These are phyloP conservation scores for Poeciliopsis retropinna DNA, from an alignment of 2,113 vertebrate species.

Conservation along the genomic window DNA sequence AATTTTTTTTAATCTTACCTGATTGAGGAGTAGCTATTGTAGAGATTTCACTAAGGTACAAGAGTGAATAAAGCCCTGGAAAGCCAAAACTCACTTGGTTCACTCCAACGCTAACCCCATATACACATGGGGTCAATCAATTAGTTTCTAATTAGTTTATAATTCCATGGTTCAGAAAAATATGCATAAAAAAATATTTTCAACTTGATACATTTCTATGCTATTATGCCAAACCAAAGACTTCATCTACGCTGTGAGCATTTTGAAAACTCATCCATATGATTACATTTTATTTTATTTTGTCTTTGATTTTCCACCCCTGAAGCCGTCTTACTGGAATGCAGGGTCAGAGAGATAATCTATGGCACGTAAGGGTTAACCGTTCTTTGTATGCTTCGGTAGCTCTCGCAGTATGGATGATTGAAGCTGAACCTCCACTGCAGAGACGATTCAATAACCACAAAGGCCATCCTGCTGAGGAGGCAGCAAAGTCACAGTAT, in stretches of 20 bases:
- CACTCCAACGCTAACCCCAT: too few relatives aligned
- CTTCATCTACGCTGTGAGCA: conserved; percentile 5
- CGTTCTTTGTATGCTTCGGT: conserved; percentile 56
- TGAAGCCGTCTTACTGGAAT: neutral
- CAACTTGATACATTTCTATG: neutral
- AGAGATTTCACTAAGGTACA: too few relatives aligned
- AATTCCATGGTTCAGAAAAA: neutral
- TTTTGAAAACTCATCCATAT: conserved; percentile 21
- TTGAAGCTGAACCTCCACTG: conserved; percentile 42
- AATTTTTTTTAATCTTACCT: too few relatives aligned
- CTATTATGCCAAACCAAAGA: conserved; percentile 5
- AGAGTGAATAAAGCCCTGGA: too few relatives aligned
- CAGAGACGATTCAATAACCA: conserved; percentile 38
- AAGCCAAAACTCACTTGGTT: too few relatives aligned
- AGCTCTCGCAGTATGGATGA: conserved; percentile 46
- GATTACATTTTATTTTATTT: conserved; percentile 47
- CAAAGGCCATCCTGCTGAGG: conserved; percentile 57
- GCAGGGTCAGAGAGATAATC: conserved; percentile 34
- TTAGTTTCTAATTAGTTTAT: too few relatives aligned
- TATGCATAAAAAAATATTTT: neutral
- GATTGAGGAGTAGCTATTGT: too few relatives aligned
- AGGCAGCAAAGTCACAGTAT: conserved; percentile 34
- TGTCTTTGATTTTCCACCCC: conserved; percentile 9
- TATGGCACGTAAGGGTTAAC: conserved; percentile 49
- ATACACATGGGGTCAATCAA: neutral